Conservation (phyloP, 2,888 invertebrate species). For the Acleris emargana region DNA sequence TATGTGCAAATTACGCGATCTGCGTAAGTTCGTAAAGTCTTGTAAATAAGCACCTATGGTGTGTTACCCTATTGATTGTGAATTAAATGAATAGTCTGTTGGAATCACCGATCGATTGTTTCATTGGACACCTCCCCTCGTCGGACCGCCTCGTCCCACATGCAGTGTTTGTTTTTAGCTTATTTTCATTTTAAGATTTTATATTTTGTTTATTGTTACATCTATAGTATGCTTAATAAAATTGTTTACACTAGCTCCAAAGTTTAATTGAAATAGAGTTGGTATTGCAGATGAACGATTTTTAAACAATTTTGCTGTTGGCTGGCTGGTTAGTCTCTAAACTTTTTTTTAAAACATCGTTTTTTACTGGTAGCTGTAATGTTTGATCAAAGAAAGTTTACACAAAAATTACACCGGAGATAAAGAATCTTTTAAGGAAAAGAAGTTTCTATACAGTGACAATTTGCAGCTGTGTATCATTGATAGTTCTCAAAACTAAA, state of each 20-base stretch:
- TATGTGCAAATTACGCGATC: slow-evolving; percentile 61
- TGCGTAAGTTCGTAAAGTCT: slow-evolving; percentile 58
- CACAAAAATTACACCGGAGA: no score
- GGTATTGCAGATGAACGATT: background rate
- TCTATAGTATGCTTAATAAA: slow-evolving; percentile 48
- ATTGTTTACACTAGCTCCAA: slow-evolving; percentile 39
- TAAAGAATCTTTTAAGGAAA: no score
- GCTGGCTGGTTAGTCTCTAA: no score
- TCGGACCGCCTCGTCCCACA: slow-evolving; percentile 25
- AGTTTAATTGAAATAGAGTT: slow-evolving; percentile 8
- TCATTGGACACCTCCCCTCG: slow-evolving; percentile 52
- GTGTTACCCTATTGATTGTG: slow-evolving; percentile 73
- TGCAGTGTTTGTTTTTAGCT: slow-evolving; percentile 34
- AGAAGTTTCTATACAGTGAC: no score
- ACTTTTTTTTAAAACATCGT: no score
- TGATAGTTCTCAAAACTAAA: no score
- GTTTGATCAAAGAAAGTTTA: no score
- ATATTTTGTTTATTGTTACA: slow-evolving; percentile 46
- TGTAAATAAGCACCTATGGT: slow-evolving; percentile 81
- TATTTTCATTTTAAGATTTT: slow-evolving; percentile 46
- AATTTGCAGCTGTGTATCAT: no score
- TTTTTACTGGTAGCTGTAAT: no score
- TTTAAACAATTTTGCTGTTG: background rate
- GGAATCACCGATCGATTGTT: slow-evolving; percentile 68
- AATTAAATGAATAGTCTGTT: slow-evolving; percentile 80